Percentiles rank a stretch among this genome's conserved stretches.
phyloP scores from a whole-genome alignment of 2,888 invertebrate genomes.

The Mesodorylaimus sp. region DNA sequence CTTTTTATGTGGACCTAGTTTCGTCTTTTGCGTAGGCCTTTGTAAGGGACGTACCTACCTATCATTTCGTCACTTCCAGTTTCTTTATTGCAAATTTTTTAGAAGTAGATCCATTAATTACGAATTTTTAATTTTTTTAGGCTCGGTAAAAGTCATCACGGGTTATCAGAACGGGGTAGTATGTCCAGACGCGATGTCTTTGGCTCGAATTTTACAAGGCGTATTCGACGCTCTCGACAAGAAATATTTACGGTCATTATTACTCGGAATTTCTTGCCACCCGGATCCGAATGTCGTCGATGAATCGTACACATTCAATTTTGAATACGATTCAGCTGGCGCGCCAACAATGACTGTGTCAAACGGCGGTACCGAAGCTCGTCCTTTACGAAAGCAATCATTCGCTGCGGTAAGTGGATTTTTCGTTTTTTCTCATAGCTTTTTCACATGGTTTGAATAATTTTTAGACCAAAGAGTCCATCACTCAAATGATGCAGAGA shows the following conservation, averaged over 20 bases:
- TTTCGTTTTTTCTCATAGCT: too few species aligned
- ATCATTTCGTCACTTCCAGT: too few species aligned
- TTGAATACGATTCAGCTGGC: not conserved
- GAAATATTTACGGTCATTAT: not conserved
- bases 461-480: not conserved
- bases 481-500: not conserved
- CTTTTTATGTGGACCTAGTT: too few species aligned
- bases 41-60: too few species aligned
- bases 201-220: not conserved
- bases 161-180: too few species aligned
- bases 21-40: too few species aligned
- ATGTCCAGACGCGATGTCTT: not conserved
- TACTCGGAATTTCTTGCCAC: not conserved
- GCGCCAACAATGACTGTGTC: not conserved
- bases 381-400: too few species aligned
- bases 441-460: too few species aligned
- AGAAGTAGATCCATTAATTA: too few species aligned
- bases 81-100: too few species aligned
- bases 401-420: not conserved
- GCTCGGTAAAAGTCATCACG: not conserved
- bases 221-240: not conserved
- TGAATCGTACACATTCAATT: not conserved
- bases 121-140: too few species aligned
- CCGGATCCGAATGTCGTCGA: not conserved
- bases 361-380: too few species aligned